These are phyloP conservation scores for Corythornis cristatus DNA, from an alignment of 2,113 vertebrate genomes.

Conservation along the genomic window DNA sequence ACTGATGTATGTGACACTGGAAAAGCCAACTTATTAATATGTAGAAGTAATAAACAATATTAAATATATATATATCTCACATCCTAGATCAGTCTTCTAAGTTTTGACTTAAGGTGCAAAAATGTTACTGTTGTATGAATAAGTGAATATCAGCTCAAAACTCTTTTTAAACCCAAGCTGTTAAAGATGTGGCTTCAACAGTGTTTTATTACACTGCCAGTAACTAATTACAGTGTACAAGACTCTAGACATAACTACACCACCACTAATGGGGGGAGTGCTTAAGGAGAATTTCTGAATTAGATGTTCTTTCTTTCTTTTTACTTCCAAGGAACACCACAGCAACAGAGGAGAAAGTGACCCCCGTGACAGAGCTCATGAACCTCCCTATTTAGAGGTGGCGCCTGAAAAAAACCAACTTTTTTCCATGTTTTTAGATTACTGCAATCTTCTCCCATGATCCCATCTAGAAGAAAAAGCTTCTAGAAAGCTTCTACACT, in stretches of 20 bases:
- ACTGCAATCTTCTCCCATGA: neutral
- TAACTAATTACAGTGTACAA: neutral
- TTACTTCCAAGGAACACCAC: neutral
- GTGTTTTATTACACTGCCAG: neutral
- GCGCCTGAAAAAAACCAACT: neutral
- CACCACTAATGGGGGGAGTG: fast-evolving
- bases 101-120: neutral
- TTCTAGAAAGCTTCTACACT: neutral
- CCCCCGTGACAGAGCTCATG: neutral
- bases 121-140: neutral
- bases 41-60: neutral
- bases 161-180: neutral
- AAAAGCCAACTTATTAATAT: neutral
- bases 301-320: neutral
- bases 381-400: neutral
- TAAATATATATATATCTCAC: neutral
- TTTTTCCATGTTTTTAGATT: neutral
- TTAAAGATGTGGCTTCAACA: neutral
- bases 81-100: neutral
- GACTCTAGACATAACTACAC: neutral
- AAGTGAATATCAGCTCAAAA: neutral
- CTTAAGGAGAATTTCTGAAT: neutral
- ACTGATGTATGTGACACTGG: neutral
- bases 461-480: neutral
- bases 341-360: neutral